A percentile compares a stretch with the other conserved stretches of the same genome.
These are phyloP conservation scores for Channa maculata DNA, from an alignment of 2,113 vertebrate species.

Conservation along the genomic window DNA sequence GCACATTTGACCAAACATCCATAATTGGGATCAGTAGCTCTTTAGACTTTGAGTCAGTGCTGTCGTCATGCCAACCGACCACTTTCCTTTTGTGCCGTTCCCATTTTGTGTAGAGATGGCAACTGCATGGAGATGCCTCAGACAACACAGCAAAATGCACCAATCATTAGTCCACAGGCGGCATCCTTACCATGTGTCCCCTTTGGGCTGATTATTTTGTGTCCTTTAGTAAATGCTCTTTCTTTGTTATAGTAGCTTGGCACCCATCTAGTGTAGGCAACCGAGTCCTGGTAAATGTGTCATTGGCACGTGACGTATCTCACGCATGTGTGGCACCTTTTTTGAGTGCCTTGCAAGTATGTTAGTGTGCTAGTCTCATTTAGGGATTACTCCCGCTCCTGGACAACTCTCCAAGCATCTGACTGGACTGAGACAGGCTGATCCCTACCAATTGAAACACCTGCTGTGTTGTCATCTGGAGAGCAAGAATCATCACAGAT, in stretches of 20 bases:
- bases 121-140: slow-evolving; percentile 62
- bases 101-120: slow-evolving; percentile 70
- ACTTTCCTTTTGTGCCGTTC: slow-evolving; percentile 68
- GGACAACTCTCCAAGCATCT: slow-evolving; percentile 64
- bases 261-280: slow-evolving; percentile 6
- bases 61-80: slow-evolving; percentile 76
- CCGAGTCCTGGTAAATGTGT: slow-evolving; percentile 20
- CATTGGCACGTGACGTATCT: slow-evolving; percentile 5
- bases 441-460: slow-evolving; percentile 66
- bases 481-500: slow-evolving; percentile 45
- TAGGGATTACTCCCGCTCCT: slow-evolving; percentile 61
- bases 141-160: slow-evolving; percentile 51
- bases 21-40: slow-evolving; percentile 72
- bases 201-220: slow-evolving; percentile 20
- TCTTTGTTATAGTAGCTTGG: slow-evolving; percentile 13
- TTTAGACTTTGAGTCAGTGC: slow-evolving; percentile 56
- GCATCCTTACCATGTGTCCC: slow-evolving; percentile 25
- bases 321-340: slow-evolving; percentile 6
- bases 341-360: slow-evolving; percentile 30
- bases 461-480: slow-evolving; percentile 70
- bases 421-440: slow-evolving; percentile 60
- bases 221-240: slow-evolving; percentile 3
- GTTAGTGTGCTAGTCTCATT: slow-evolving; percentile 73
- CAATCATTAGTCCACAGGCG: slow-evolving; percentile 58
- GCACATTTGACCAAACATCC: slow-evolving; percentile 68